These are phyloP conservation scores for Fulica atra DNA, from an alignment of 2,113 vertebrate genomes.

Conservation along the genomic window DNA sequence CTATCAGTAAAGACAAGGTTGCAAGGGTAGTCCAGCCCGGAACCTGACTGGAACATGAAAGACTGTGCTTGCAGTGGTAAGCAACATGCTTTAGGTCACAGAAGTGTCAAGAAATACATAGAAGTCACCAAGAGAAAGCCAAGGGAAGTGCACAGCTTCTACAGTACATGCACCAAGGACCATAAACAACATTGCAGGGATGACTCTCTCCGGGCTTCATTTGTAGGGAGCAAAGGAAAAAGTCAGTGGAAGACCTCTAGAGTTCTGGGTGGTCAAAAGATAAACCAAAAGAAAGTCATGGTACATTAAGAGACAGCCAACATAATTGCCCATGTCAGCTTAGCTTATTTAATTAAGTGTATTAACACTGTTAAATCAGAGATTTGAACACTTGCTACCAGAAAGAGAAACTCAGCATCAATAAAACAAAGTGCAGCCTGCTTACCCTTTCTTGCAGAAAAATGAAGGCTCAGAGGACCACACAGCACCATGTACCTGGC, in stretches of 20 bases:
- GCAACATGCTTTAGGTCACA: background rate
- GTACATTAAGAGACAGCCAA: background rate
- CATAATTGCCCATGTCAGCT: background rate
- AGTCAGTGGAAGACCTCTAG: background rate
- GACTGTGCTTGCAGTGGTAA: background rate
- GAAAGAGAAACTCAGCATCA: background rate
- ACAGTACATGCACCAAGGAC: background rate
- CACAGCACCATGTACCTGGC: background rate
- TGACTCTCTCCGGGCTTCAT: background rate
- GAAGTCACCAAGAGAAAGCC: background rate
- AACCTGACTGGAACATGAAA: background rate
- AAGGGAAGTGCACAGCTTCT: background rate
- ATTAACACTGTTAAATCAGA: background rate
- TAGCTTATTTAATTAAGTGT: background rate
- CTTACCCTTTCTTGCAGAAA: background rate
- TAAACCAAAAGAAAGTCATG: background rate
- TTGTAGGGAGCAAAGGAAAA: background rate
- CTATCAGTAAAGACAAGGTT: background rate
- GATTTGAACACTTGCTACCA: background rate
- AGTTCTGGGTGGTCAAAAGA: background rate
- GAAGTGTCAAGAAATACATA: background rate
- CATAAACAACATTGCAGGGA: background rate
- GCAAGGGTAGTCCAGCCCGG: background rate
- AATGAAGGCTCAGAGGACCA: background rate
- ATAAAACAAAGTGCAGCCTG: background rate